Evolutionary conservation across 1,140 invertebrate species (phyloP).

Genomic region (Monochamus saltuarius): DNA sequence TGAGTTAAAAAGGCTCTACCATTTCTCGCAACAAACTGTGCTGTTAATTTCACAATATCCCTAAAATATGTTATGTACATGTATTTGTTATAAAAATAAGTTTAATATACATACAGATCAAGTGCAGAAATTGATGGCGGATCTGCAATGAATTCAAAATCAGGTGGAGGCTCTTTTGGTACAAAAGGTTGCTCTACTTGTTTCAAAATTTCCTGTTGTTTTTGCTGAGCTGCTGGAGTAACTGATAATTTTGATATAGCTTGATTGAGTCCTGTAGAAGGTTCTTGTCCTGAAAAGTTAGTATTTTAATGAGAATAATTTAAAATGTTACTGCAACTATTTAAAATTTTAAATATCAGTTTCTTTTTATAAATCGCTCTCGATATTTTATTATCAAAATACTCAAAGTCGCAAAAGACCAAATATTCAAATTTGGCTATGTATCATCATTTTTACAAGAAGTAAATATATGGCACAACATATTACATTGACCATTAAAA

Average conservation of each 20-base stretch:
- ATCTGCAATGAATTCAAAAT: conserved; percentile 98
- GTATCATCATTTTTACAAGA: conserved; percentile 37
- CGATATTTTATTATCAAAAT: conserved; percentile 35
- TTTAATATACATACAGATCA: conserved; percentile 74
- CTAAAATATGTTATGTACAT: conserved; percentile 57
- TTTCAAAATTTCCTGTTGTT: conserved; percentile 87
- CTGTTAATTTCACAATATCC: conserved; percentile 97
- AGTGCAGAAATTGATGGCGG: conserved; percentile 98
- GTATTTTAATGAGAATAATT: not conserved
- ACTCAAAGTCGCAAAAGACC: conserved; percentile 41
- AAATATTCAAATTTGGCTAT: conserved; percentile 49
- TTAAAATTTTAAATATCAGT: not conserved
- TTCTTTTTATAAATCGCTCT: conserved; percentile 32
- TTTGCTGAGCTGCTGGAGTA: conserved; percentile 74
- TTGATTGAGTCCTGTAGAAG: conserved; percentile 42
- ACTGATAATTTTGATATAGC: conserved; percentile 58
- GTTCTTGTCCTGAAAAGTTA: conserved; percentile 51
- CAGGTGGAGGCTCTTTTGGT: conserved; percentile 91
- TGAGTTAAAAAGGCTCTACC: conserved; percentile 97
- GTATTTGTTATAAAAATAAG: conserved; percentile 11
- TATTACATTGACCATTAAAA: not conserved
- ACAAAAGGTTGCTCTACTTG: conserved; percentile 86
- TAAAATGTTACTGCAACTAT: conserved; percentile 3
- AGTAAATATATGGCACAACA: not conserved
- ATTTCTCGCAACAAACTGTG: conserved; percentile 98